These are phyloP conservation scores for Stratiomys singularior DNA, from an alignment of 2,888 invertebrate species.

Conservation along the genomic window DNA sequence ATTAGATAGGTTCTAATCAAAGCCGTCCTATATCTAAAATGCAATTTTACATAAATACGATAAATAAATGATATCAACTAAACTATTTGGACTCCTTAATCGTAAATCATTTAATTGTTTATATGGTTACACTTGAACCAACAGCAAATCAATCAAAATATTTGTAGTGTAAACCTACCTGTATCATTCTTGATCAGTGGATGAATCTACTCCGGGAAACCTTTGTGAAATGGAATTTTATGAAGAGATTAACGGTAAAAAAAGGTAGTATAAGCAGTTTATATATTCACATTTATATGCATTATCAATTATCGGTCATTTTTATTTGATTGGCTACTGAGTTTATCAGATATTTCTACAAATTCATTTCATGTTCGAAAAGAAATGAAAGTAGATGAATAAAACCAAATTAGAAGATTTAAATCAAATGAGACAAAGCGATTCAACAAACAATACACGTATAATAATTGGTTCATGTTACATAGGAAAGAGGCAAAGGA, in stretches of 20 bases:
- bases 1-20: too few relatives aligned
- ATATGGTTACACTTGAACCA: conserved; percentile 8
- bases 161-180: conserved; percentile 51
- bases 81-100: too few relatives aligned
- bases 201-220: conserved; percentile 66
- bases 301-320: background rate
- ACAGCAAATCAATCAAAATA: conserved; percentile 40
- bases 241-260: conserved; percentile 63
- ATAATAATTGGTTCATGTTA: background rate
- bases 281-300: conserved; percentile 10
- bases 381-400: conserved; percentile 17
- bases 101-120: too few relatives aligned
- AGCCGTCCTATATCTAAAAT: too few relatives aligned
- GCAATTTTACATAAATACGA: too few relatives aligned
- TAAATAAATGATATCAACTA: too few relatives aligned
- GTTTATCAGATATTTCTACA: conserved; percentile 1
- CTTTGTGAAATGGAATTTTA: conserved; percentile 60
- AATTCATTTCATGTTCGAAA: background rate
- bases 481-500: background rate
- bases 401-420: conserved; percentile 13
- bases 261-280: conserved; percentile 57
- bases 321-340: background rate
- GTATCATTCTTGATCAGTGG: conserved; percentile 62
- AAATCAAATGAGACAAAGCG: conserved; percentile 6
- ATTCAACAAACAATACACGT: background rate